Percentiles rank a stretch among this genome's conserved stretches.
phyloP scores from a whole-genome alignment of 2,113 vertebrate genomes.

The Hyaena hyaena region DNA sequence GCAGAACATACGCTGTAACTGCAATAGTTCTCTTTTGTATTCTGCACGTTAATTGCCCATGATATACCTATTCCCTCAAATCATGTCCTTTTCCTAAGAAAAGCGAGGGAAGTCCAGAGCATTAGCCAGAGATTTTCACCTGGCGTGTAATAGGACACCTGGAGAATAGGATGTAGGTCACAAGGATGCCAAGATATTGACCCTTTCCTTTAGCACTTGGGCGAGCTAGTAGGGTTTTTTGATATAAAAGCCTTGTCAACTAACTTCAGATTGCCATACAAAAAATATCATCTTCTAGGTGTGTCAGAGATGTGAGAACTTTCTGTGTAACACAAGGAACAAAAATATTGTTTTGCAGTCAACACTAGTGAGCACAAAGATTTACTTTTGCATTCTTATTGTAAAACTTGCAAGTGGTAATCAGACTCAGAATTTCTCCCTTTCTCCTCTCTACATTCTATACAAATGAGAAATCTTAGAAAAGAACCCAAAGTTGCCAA shows the following conservation, averaged over 20 bases:
- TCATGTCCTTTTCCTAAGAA: neutral
- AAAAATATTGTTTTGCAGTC: neutral
- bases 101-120: fast-evolving
- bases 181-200: neutral
- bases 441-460: neutral
- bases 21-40: neutral
- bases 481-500: neutral
- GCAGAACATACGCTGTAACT: neutral
- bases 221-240: neutral
- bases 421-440: neutral
- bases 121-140: neutral
- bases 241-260: neutral
- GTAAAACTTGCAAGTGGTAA: neutral
- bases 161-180: fast-evolving
- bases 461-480: neutral
- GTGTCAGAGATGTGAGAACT: neutral
- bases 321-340: neutral
- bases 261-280: neutral
- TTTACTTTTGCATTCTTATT: neutral
- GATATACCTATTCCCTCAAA: neutral
- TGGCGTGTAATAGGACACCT: neutral
- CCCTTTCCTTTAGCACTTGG: too few species aligned
- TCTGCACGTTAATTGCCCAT: neutral
- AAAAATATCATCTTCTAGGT: neutral
- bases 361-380: neutral